Evolutionary conservation across 1,140 invertebrate species (phyloP).

Genomic region (Drosophila subobscura): DNA sequence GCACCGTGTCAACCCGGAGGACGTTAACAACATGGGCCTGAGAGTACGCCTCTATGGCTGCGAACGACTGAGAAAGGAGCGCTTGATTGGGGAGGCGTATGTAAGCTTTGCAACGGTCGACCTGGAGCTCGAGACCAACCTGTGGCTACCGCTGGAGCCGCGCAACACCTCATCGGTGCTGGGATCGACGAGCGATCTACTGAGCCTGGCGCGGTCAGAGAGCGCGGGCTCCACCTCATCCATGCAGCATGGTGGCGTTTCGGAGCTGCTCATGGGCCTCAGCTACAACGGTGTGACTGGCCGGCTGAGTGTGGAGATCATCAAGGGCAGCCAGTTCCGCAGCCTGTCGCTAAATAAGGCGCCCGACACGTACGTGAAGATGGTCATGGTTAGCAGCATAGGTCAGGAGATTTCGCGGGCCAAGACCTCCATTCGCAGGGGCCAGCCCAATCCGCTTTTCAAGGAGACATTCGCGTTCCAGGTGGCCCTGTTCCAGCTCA

Average conservation of each 20-base stretch:
- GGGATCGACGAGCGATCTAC: conserved; percentile 86
- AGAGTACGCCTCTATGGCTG: conserved; percentile 95
- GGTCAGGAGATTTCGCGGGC: conserved; percentile 96
- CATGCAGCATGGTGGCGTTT: conserved; percentile 94
- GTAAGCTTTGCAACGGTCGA: conserved; percentile 94
- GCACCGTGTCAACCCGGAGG: conserved; percentile 95
- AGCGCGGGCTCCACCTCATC: conserved; percentile 96
- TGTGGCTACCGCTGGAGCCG: conserved; percentile 94
- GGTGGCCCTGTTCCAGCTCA: conserved; percentile 96
- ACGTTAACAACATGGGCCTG: conserved; percentile 95
- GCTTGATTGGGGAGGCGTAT: conserved; percentile 94
- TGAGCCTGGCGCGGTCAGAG: conserved; percentile 94
- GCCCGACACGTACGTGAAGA: conserved; percentile 96
- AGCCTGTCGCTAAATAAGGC: conserved; percentile 90
- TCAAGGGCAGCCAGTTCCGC: conserved; percentile 96
- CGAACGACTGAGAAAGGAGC: conserved; percentile 94
- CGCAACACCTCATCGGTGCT: conserved; percentile 89
- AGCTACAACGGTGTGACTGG: conserved; percentile 97
- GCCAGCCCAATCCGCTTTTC: conserved; percentile 97
- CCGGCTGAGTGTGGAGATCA: conserved; percentile 93
- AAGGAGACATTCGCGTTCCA: conserved; percentile 98
- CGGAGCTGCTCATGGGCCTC: conserved; percentile 94
- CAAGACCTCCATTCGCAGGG: conserved; percentile 94
- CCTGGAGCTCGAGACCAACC: conserved; percentile 93
- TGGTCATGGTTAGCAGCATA: conserved; percentile 94